Evolutionary conservation across 1,140 invertebrate species (phyloP).

Genomic region (Drosophila bocqueti): DNA sequence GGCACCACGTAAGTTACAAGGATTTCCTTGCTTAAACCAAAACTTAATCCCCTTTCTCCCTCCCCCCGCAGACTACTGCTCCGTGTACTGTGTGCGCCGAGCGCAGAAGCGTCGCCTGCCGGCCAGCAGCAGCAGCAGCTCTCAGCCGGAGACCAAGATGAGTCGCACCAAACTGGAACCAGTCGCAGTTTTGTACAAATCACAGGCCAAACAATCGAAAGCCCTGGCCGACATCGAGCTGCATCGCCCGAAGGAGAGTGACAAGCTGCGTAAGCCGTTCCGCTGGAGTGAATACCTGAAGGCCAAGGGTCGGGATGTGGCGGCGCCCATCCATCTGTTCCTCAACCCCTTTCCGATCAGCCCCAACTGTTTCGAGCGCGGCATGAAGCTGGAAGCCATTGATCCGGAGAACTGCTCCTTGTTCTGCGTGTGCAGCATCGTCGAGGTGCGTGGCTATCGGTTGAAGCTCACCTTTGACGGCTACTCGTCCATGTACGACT

Average conservation of each 20-base stretch:
- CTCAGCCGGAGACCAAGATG: slow-evolving; percentile 36
- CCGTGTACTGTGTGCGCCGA: slow-evolving; percentile 63
- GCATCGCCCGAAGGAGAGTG: slow-evolving; percentile 1
- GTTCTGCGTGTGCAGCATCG: slow-evolving; percentile 95
- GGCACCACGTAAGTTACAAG: slow-evolving; percentile 86
- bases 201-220: not conserved
- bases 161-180: slow-evolving; percentile 30
- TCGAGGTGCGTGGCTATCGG: slow-evolving; percentile 93
- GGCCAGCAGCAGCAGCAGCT: not conserved
- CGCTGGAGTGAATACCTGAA: slow-evolving; percentile 76
- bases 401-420: slow-evolving; percentile 95
- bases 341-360: slow-evolving; percentile 90
- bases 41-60: not conserved
- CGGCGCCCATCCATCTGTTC: slow-evolving; percentile 91
- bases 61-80: slow-evolving; percentile 64
- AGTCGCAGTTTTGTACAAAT: not conserved
- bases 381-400: slow-evolving; percentile 97
- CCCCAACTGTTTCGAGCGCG: slow-evolving; percentile 91
- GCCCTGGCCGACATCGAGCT: not conserved
- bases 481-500: slow-evolving; percentile 95
- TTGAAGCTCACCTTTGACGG: slow-evolving; percentile 97
- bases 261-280: slow-evolving; percentile 36
- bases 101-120: slow-evolving; percentile 55
- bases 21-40: not conserved
- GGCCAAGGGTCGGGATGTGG: slow-evolving; percentile 38